Conservation (phyloP, 2,113 vertebrate species). For the Oryzias melastigma region DNA sequence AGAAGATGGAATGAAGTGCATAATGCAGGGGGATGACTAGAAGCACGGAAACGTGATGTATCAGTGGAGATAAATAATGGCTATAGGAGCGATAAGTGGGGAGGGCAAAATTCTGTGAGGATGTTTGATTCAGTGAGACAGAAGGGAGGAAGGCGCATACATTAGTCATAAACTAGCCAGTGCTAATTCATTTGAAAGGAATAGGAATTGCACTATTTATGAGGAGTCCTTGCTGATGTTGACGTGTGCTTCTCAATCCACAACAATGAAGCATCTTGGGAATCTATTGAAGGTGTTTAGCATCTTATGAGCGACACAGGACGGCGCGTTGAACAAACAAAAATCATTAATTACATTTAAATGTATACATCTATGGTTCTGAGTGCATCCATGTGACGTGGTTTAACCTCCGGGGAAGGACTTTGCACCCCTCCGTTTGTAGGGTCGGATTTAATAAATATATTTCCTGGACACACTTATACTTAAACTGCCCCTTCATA, state of each 20-base stretch:
- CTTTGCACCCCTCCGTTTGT: too few species aligned
- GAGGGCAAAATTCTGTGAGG: conserved; percentile 9
- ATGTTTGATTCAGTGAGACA: conserved; percentile 23
- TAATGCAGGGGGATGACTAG: conserved; percentile 44
- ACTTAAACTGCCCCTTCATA: too few species aligned
- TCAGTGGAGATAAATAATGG: conserved; percentile 46
- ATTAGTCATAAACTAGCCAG: conserved; percentile 52
- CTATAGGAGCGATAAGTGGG: conserved; percentile 12
- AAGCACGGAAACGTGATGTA: conserved; percentile 23
- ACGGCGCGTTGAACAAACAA: conserved; percentile 2
- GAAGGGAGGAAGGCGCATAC: conserved; percentile 26
- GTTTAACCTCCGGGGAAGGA: too few species aligned
- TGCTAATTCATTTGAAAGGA: conserved; percentile 42
- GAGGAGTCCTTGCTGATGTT: conserved; percentile 17
- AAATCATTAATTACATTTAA: too few species aligned
- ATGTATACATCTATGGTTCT: too few species aligned
- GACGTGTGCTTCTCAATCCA: conserved; percentile 13
- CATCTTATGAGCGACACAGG: neutral
- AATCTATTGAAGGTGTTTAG: conserved; percentile 26
- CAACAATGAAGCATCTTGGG: conserved; percentile 22
- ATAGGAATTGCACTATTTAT: conserved; percentile 13
- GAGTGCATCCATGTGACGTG: too few species aligned
- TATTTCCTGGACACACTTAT: too few species aligned
- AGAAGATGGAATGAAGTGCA: conserved; percentile 2
- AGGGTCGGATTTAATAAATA: too few species aligned